These are phyloP conservation scores for Seira sanloemensis DNA, from an alignment of 2,888 invertebrate species.

Conservation along the genomic window DNA sequence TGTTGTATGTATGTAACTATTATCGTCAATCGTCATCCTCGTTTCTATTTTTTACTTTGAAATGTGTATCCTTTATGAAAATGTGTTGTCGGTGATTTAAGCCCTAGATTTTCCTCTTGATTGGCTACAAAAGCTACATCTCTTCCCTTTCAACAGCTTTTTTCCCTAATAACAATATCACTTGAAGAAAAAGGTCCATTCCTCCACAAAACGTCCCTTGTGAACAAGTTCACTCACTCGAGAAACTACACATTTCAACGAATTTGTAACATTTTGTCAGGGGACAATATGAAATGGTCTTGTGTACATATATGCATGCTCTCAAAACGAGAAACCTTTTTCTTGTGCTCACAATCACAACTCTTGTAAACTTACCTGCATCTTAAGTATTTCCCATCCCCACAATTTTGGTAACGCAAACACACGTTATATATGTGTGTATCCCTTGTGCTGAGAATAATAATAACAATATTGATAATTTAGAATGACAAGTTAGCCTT, in stretches of 20 bases:
- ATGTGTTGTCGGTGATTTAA: conserved; percentile 45
- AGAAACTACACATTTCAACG: conserved; percentile 31
- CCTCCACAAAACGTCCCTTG: neutral
- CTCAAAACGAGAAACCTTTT: too few species aligned
- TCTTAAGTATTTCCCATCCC: too few species aligned
- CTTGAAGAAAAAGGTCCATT: neutral
- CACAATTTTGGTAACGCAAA: too few species aligned
- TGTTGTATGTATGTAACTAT: too few species aligned
- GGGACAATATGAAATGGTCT: too few species aligned
- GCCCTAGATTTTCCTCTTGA: conserved; percentile 52
- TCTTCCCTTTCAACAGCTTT: conserved; percentile 32
- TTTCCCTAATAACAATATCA: conserved; percentile 6
- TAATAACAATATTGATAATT: conserved; percentile 35
- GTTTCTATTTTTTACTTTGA: neutral
- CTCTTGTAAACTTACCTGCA: too few species aligned
- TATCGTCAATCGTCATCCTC: too few species aligned
- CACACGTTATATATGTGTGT: too few species aligned
- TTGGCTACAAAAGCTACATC: conserved; percentile 30
- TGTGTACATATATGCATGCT: too few species aligned
- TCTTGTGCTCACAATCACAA: too few species aligned
- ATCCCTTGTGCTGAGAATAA: neutral
- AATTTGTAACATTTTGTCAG: conserved; percentile 39
- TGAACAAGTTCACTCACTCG: conserved; percentile 17
- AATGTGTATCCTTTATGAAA: neutral
- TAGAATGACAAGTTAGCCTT: conserved; percentile 60